Conservation (phyloP, 2,797 vertebrate species). For the Heteromormyrus szaboi region DNA sequence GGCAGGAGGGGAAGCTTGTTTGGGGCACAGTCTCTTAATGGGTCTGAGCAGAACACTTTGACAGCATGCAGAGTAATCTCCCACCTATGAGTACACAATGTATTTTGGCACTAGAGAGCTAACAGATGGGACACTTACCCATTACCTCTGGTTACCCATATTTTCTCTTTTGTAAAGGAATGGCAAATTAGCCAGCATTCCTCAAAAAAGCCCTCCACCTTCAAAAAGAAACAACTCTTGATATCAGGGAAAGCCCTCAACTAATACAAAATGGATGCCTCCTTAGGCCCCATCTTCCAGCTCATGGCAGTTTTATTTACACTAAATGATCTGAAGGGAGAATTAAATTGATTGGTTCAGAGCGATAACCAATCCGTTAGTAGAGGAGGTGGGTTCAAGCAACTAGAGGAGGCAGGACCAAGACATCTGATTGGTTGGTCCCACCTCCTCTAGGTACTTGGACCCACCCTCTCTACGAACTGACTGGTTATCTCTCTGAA, state of each 20-base stretch:
- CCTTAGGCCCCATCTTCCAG: background rate
- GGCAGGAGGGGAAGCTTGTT: background rate
- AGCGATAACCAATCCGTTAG: too few species aligned
- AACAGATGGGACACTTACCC: conserved; percentile 1
- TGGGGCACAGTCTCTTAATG: background rate
- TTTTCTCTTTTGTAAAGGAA: background rate
- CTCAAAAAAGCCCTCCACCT: background rate
- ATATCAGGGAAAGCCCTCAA: background rate
- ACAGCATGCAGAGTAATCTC: background rate
- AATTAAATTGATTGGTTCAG: too few species aligned
- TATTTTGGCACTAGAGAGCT: background rate
- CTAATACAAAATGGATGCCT: background rate
- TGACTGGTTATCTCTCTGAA: background rate
- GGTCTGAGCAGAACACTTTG: background rate
- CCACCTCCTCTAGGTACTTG: too few species aligned
- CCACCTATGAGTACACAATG: background rate
- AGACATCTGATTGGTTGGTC: too few species aligned
- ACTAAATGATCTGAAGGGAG: too few species aligned
- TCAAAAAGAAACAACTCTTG: background rate
- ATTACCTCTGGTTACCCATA: background rate
- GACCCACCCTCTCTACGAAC: background rate
- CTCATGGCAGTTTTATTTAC: too few species aligned
- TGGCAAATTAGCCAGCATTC: background rate
- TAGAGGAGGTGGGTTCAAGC: too few species aligned
- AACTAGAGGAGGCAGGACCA: too few species aligned